Base-by-base conservation (phyloP, 2,113 vertebrate genomes). In the Perognathus longimembris region DNA sequence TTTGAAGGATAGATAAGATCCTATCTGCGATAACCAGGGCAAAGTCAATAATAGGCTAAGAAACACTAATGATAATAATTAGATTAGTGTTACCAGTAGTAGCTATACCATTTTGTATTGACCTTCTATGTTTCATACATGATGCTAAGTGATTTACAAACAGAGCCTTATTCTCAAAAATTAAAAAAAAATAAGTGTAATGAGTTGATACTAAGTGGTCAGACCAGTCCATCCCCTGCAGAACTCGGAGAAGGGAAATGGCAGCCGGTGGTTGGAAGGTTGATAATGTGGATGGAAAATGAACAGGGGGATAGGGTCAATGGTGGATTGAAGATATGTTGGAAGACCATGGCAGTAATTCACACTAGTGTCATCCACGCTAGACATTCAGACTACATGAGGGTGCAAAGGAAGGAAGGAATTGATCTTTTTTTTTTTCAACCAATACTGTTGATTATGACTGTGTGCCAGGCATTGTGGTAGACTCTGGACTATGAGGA, bases 21-120 rank as follows among this genome's bases (percentile, higher is more conserved):
- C 93, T 28, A 87, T 88, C 34, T 34, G 73, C 73, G 64, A 81
- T 73, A 66, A 88, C 50, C 4, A 74, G 78, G 57, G 22, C 57
- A 94, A 88, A 93, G 87, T 74, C 45, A 92, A 85, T 78, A 50
- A n/a, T 28, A 87, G 54, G 34, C 28, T 61, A 42, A 93, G 50
- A 45, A 88, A 70, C 4, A 64, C 40, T 77, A 85, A 50, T 57
- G 24, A 69, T 32, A 79, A 64, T 17, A 89, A 42, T 75, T 34
- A 50, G 70, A 57, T 73, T 38, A 45, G 28, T 40, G 57, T 36
- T 10, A 79, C 38, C 57, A 85, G 42, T 54, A 84, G 54, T 40
- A 70, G 59, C 20, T 80, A 45, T 54, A 18, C 50, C 50, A 14
- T 69, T 89, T 76, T 85, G 82, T 54, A 57, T 63, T 64, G 7